Conservation (phyloP, 2,113 vertebrate genomes). For the Calyptomena viridis region DNA sequence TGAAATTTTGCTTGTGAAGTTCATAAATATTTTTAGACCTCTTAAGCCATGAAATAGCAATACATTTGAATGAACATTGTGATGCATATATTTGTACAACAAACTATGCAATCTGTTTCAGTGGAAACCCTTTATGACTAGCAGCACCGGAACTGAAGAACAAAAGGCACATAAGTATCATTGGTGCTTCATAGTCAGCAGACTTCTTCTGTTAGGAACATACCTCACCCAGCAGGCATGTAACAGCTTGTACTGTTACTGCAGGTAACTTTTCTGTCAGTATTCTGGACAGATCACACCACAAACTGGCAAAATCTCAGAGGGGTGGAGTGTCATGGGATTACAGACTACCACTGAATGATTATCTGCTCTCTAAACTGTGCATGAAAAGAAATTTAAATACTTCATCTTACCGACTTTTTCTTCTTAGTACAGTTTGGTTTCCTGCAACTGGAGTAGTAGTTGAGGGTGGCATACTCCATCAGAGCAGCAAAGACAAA, state of each 20-base stretch:
- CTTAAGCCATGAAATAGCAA: background rate
- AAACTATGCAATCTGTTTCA: background rate
- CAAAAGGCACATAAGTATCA: background rate
- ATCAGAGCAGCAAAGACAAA: conserved; percentile 97
- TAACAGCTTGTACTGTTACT: background rate
- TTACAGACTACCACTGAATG: background rate
- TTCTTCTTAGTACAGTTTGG: conserved; percentile 79
- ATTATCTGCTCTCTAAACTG: background rate
- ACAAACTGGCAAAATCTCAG: background rate
- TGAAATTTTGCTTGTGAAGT: background rate
- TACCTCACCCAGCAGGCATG: background rate
- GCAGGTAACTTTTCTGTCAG: background rate
- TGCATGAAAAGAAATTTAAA: background rate
- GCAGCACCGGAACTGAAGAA: background rate
- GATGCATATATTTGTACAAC: background rate
- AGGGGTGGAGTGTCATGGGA: background rate
- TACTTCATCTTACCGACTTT: conserved; percentile 76
- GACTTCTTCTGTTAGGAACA: background rate
- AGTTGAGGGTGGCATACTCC: conserved; percentile 96
- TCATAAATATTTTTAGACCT: background rate
- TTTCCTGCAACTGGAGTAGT: conserved; percentile 85
- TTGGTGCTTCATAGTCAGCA: background rate
- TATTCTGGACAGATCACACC: background rate
- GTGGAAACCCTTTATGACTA: background rate
- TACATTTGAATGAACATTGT: background rate